phyloP scores from a whole-genome alignment of 2,888 invertebrate species.

The Pyrrhosoma nymphula region DNA sequence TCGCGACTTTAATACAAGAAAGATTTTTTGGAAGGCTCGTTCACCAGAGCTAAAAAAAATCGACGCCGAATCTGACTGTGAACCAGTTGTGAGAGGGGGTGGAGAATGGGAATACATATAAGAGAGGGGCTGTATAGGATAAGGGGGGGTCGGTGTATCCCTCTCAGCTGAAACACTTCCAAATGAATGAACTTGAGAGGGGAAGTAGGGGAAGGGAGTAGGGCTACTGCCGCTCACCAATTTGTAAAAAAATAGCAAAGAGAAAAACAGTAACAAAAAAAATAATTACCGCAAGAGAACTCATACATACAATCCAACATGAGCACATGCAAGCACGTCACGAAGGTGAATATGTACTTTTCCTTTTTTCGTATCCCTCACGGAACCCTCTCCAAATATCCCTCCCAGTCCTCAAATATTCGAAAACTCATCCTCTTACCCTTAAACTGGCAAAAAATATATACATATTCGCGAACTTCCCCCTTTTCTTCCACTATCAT shows the following conservation, averaged over 20 bases:
- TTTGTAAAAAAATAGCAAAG: neutral
- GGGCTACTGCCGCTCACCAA: conserved; percentile 43
- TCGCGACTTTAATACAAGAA: neutral
- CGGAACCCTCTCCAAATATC: neutral
- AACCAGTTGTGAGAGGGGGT: neutral
- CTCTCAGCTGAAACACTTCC: neutral
- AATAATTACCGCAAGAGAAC: neutral
- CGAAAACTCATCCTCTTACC: neutral
- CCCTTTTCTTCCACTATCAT: neutral
- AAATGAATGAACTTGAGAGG: neutral
- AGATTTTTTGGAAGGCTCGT: neutral
- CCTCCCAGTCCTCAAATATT: neutral
- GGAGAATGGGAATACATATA: neutral
- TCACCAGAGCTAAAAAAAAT: neutral
- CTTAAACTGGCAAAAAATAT: neutral
- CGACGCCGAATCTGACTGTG: neutral
- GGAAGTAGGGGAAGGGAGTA: neutral
- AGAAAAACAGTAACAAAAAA: neutral
- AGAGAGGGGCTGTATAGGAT: neutral
- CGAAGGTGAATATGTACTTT: neutral
- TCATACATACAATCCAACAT: neutral
- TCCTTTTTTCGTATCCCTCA: neutral
- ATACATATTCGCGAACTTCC: neutral
- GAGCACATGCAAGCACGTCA: neutral
- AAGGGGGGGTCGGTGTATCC: neutral